phyloP scores from a whole-genome alignment of 2,888 invertebrate genomes.

The Acanthosepion pharaonis region DNA sequence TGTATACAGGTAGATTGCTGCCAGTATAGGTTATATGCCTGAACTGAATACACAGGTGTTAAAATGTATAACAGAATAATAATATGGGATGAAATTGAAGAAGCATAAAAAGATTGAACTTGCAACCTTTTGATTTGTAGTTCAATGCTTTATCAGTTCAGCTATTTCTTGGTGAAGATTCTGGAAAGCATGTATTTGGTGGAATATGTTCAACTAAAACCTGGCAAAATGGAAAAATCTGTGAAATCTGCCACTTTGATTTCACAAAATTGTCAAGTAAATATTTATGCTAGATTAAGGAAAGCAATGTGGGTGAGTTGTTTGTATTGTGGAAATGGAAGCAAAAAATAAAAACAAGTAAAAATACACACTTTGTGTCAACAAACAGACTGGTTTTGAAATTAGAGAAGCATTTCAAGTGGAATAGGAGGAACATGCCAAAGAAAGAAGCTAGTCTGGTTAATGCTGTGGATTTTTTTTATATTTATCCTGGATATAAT shows the following conservation, averaged over 20 bases:
- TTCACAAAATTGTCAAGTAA: neutral
- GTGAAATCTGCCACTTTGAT: neutral
- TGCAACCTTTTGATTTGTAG: too few relatives aligned
- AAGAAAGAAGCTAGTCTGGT: neutral
- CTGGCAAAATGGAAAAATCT: neutral
- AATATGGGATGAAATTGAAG: too few relatives aligned
- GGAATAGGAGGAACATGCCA: neutral
- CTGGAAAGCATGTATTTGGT: too few relatives aligned
- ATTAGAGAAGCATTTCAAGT: neutral
- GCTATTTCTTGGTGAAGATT: too few relatives aligned
- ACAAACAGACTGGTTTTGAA: slow-evolving; percentile 33
- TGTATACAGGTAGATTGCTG: too few relatives aligned
- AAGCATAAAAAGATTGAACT: too few relatives aligned
- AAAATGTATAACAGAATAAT: too few relatives aligned
- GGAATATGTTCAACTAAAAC: too few relatives aligned
- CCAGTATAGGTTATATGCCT: too few relatives aligned
- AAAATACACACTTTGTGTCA: neutral
- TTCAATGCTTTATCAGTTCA: too few relatives aligned
- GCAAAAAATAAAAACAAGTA: neutral
- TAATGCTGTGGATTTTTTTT: neutral
- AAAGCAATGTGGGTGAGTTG: neutral
- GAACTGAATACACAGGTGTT: too few relatives aligned
- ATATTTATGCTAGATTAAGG: neutral
- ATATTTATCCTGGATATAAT: neutral
- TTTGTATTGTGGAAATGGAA: neutral